Base-by-base conservation (phyloP, 1,140 invertebrate genomes). In the Carposina sasakii region DNA sequence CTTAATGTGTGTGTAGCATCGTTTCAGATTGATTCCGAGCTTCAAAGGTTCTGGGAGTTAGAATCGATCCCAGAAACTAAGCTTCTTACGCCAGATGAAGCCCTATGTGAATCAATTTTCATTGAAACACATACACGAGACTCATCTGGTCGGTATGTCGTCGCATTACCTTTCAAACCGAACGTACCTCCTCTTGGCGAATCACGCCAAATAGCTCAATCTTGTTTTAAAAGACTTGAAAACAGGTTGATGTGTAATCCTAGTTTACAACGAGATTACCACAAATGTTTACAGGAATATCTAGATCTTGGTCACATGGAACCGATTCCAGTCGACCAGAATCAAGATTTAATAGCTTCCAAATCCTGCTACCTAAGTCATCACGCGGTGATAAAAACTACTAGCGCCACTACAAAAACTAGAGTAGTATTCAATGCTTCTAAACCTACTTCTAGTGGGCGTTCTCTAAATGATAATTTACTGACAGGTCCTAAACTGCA, bases 1-100 rank as follows among this genome's bases (percentile, higher is more conserved):
- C 12, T 26, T 5, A n/a, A n/a, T n/a, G n/a, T n/a, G n/a, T n/a
- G n/a, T n/a, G n/a, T n/a, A n/a, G n/a, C n/a, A n/a, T n/a, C n/a
- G n/a, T n/a, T n/a, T n/a, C 21, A 43, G 12, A 13, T 43, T 10
- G 42, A 45, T 31, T 0, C n/a, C n/a, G 16, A 45, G 20, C 22
- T 48, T 17, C 20, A 37, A 17, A 36, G 15, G 22, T 48, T 48
- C 19, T 48, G 45, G 45, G 45, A 48, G 24, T 9, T 48, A 16
- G 45, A 48, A 24, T 48, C 45, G 4, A 26, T 48, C 2, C 34
- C 45, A 17, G 45, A 48, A n/a, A 19, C 13, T 12, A 36, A 23
- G n/a, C 21, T 8, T 13, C 22, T 26, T 9, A 24, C 45, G 10
- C 13, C 22, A 15, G 45, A 48, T 2, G 45, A 48, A 13, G 22